Conservation (phyloP, 2,888 invertebrate genomes). For the Drosophila emarginata region DNA sequence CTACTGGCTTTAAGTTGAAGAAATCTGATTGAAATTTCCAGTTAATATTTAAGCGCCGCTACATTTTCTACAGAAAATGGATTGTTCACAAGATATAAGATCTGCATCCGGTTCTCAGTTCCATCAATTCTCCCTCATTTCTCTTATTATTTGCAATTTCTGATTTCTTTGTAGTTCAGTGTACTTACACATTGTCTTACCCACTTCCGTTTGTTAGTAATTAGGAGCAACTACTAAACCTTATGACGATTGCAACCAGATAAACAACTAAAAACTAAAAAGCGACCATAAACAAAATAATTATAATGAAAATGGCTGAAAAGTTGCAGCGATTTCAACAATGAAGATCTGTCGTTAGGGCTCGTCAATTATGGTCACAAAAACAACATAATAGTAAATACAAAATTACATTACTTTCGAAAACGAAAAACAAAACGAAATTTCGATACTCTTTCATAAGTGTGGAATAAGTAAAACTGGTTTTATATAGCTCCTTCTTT, state of each 20-base stretch:
- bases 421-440: constrained; percentile 6
- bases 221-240: constrained; percentile 50
- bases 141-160: neutral
- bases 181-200: constrained; percentile 15
- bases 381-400: neutral
- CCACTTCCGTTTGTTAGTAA: constrained; percentile 57
- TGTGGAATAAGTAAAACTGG: neutral
- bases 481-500: neutral
- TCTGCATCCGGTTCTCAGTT: constrained; percentile 2
- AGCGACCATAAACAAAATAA: constrained; percentile 33
- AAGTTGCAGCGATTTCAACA: constrained; percentile 67
- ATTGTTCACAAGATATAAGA: constrained; percentile 52
- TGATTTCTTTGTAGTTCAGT: constrained; percentile 13
- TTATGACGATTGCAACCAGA: constrained; percentile 39
- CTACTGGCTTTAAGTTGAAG: constrained; percentile 60
- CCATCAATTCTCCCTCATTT: neutral
- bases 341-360: constrained; percentile 64
- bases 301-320: constrained; percentile 66
- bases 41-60: constrained; percentile 60
- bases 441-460: constrained; percentile 1
- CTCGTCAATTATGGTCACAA: constrained; percentile 58
- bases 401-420: neutral
- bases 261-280: constrained; percentile 18
- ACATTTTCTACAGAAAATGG: constrained; percentile 32
- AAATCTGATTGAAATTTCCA: constrained; percentile 53